A percentile compares a stretch with the other conserved stretches of the same genome.
Conservation (phyloP, 2,888 invertebrate species). For the Margaritifera margaritifera region DNA sequence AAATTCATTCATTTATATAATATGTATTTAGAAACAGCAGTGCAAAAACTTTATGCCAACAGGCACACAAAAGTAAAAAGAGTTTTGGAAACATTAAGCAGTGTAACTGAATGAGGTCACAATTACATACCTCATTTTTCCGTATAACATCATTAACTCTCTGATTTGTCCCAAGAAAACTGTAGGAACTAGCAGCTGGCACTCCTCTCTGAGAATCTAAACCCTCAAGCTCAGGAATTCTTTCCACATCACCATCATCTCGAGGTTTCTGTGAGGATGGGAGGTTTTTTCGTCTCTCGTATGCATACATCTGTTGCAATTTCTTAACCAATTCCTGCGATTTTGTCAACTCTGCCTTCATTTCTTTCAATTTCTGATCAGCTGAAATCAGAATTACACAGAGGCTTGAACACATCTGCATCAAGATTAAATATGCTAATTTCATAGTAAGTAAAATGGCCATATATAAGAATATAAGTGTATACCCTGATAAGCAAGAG, state of each 20-base stretch:
- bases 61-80: not conserved
- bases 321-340: conserved; percentile 55
- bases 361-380: conserved; percentile 45
- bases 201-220: conserved; percentile 3
- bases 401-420: no score
- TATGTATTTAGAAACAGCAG: not conserved
- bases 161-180: conserved; percentile 41
- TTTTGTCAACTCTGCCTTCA: conserved; percentile 52
- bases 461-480: no score
- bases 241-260: conserved; percentile 18
- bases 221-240: conserved; percentile 11
- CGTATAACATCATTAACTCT: conserved; percentile 60
- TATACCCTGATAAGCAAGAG: no score
- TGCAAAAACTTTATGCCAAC: not conserved
- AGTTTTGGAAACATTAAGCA: no score
- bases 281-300: conserved; percentile 41
- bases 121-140: conserved; percentile 56
- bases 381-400: conserved; percentile 32
- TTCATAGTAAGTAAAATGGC: no score
- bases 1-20: no score
- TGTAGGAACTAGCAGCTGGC: conserved; percentile 36
- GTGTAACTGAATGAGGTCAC: not conserved
- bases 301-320: conserved; percentile 55
- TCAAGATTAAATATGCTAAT: no score
- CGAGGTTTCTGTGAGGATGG: conserved; percentile 27